Conservation (phyloP, 1,140 invertebrate species). For the Sycophaga agraensis region DNA sequence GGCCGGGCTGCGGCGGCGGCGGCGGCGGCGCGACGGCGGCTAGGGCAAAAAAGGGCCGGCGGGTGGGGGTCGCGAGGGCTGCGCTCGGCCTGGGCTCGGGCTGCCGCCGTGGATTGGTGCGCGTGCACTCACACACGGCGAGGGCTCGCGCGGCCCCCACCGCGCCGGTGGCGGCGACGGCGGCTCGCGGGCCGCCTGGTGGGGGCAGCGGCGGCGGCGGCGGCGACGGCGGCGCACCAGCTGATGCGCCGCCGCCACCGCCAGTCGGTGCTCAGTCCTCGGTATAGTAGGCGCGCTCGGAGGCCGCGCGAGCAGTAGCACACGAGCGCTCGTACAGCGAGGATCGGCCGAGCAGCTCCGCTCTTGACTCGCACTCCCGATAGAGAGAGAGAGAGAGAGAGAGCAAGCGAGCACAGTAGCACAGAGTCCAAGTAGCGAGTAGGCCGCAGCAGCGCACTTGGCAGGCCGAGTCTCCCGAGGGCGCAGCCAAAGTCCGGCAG, state of each 20-base stretch:
- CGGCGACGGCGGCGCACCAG: not conserved
- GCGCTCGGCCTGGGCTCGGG: too few species aligned
- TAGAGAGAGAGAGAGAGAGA: constrained; percentile 29
- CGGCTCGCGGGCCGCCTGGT: not conserved
- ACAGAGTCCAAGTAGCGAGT: too few species aligned
- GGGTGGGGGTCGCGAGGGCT: too few species aligned
- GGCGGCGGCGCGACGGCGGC: not conserved
- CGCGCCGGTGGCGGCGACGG: too few species aligned
- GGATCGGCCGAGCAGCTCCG: constrained; percentile 44
- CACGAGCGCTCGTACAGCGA: constrained; percentile 56
- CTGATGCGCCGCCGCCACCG: not conserved
- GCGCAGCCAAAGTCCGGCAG: too few species aligned
- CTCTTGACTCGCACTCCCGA: constrained; percentile 27
- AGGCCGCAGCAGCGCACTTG: too few species aligned
- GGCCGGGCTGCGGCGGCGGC: not conserved
- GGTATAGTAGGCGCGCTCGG: constrained; percentile 43
- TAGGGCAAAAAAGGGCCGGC: too few species aligned
- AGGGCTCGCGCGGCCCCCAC: not conserved
- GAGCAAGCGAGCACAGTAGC: constrained; percentile 18
- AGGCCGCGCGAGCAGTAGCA: constrained; percentile 48
- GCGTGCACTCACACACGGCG: not conserved
- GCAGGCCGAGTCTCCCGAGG: too few species aligned
- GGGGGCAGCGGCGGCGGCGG: not conserved
- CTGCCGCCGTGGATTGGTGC: too few species aligned
- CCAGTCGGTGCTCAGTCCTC: not conserved